A percentile compares a stretch with the other conserved stretches of the same genome.
Conservation (phyloP, 2,113 vertebrate genomes). For the Gallinago media region DNA sequence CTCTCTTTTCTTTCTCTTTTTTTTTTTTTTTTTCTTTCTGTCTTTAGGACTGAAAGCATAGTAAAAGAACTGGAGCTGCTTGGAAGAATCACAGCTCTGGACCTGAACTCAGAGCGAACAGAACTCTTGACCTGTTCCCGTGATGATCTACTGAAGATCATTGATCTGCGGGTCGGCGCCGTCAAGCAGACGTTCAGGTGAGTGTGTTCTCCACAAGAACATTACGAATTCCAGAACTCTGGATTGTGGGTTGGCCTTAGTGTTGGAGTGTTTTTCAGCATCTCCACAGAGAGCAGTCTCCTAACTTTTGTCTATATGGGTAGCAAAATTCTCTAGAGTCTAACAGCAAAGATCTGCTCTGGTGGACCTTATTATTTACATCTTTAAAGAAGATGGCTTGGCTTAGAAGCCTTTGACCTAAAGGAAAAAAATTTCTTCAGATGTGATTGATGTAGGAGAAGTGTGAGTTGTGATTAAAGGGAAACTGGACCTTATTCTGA, state of each 20-base stretch:
- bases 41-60: slow-evolving; percentile 87
- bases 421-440: neutral
- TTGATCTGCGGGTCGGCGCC: slow-evolving; percentile 86
- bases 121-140: slow-evolving; percentile 94
- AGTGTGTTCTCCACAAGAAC: neutral
- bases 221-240: neutral
- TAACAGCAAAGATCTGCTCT: neutral
- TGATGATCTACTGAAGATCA: slow-evolving; percentile 92
- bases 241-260: neutral
- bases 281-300: neutral
- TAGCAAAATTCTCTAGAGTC: neutral
- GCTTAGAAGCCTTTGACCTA: neutral
- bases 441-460: neutral
- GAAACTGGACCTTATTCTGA: neutral
- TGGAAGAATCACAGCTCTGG: slow-evolving; percentile 92
- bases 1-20: neutral
- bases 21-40: fast-evolving
- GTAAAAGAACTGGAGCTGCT: slow-evolving; percentile 91
- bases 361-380: neutral
- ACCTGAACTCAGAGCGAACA: slow-evolving; percentile 92
- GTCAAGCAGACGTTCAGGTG: slow-evolving; percentile 92
- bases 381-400: neutral
- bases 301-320: neutral
- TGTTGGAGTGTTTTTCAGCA: neutral
- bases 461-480: neutral